Conservation (phyloP, 2,797 vertebrate genomes). For the Tokudaia muenninki region DNA sequence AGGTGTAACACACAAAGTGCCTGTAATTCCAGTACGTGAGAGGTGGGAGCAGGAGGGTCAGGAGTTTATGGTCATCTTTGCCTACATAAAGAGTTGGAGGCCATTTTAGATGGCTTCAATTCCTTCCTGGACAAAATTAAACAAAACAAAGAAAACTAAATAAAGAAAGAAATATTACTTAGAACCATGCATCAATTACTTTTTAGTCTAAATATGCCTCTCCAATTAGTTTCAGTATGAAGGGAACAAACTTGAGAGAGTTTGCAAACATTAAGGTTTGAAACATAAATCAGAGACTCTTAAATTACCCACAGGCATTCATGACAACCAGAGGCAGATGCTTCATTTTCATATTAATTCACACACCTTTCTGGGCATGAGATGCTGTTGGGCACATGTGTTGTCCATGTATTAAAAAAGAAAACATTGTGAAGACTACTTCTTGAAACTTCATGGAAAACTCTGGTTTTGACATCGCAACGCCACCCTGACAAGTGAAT, state of each 20-base stretch:
- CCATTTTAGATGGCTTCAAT: neutral
- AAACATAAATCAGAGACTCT: neutral
- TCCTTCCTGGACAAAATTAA: neutral
- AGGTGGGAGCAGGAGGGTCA: neutral
- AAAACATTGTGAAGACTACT: neutral
- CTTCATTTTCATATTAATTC: slow-evolving; percentile 50
- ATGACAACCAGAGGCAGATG: neutral
- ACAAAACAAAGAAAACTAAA: neutral
- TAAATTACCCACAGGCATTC: neutral
- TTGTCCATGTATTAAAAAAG: slow-evolving; percentile 42
- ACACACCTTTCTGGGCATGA: neutral
- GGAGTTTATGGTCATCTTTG: neutral
- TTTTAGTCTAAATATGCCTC: slow-evolving; percentile 52
- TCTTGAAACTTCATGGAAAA: slow-evolving; percentile 62
- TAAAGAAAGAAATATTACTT: neutral
- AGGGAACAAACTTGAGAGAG: slow-evolving; percentile 52
- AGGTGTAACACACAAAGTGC: too few species aligned
- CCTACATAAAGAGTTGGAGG: neutral
- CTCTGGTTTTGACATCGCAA: slow-evolving; percentile 55
- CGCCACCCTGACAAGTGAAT: slow-evolving; percentile 66
- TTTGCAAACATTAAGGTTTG: slow-evolving; percentile 54
- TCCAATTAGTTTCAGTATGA: slow-evolving; percentile 60
- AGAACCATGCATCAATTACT: slow-evolving; percentile 49
- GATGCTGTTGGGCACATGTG: neutral
- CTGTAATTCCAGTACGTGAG: neutral